These are phyloP conservation scores for Bathybates hornii DNA, from an alignment of 2,113 vertebrate genomes.

Conservation along the genomic window DNA sequence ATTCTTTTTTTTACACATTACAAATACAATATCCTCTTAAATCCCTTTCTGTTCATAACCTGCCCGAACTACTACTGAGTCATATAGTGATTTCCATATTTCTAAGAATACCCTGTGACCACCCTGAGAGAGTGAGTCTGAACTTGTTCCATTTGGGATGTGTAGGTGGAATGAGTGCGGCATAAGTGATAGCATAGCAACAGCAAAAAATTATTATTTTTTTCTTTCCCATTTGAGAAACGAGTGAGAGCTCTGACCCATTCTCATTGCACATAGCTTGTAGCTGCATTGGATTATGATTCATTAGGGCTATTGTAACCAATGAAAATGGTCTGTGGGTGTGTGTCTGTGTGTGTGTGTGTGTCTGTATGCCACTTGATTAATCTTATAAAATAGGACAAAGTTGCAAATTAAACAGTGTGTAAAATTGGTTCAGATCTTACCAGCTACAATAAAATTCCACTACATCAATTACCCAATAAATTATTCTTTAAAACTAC, in stretches of 20 bases:
- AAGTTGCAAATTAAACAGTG: not conserved
- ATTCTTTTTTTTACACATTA: not conserved
- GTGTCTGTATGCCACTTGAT: not conserved
- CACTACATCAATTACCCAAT: not conserved
- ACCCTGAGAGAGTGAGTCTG: not conserved
- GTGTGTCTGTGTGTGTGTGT: not conserved
- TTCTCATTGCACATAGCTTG: not conserved
- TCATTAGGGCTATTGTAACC: not conserved
- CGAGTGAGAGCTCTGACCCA: not conserved
- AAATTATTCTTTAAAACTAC: not conserved
- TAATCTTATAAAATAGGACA: not conserved
- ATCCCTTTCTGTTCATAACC: not conserved
- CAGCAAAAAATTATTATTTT: not conserved
- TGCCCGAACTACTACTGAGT: not conserved
- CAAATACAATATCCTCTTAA: not conserved
- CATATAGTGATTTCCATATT: not conserved
- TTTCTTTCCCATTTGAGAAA: not conserved
- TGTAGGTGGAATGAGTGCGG: constrained; percentile 8
- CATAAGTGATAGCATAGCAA: constrained; percentile 17
- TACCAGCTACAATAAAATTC: not conserved
- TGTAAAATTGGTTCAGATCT: not conserved
- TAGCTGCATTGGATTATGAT: not conserved
- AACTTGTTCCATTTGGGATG: constrained; percentile 11
- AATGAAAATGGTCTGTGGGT: not conserved
- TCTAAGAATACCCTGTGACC: constrained; percentile 2